A percentile compares a stretch with the other conserved stretches of the same genome.
Conservation (phyloP, 2,113 vertebrate species). For the Ia io region DNA sequence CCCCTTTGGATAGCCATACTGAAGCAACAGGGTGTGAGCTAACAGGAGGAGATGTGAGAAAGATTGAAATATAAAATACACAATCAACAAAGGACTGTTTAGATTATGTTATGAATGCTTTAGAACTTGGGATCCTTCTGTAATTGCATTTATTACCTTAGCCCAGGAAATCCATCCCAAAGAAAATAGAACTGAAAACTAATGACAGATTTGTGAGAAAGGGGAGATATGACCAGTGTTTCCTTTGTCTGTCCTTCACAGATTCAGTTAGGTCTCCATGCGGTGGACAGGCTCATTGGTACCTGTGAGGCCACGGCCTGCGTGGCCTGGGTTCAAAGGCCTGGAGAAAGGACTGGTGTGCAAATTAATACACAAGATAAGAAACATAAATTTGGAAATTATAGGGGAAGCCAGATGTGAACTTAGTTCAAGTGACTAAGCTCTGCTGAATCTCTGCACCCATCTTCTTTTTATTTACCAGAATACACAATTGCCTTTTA, state of each 20-base stretch:
- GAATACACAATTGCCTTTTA: no score
- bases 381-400: no score
- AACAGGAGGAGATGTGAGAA: slow-evolving; percentile 46
- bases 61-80: slow-evolving; percentile 66
- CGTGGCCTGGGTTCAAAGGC: no score
- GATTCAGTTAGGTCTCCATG: background rate
- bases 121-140: slow-evolving; percentile 38
- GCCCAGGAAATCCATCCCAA: slow-evolving; percentile 51
- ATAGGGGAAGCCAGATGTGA: no score
- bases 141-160: slow-evolving; percentile 70
- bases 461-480: no score
- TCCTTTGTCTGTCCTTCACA: background rate
- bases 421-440: no score
- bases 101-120: slow-evolving; percentile 26
- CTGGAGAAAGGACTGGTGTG: no score
- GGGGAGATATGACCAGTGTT: background rate
- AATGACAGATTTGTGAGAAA: slow-evolving; percentile 60
- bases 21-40: slow-evolving; percentile 7
- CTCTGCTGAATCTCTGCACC: no score
- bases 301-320: background rate
- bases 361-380: no score
- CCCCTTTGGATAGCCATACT: slow-evolving; percentile 66
- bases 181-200: slow-evolving; percentile 54
- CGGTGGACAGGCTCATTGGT: background rate
- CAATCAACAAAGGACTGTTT: slow-evolving; percentile 63